Conservation (phyloP, 2,797 vertebrate genomes). For the Ambastaia sidthimunki region DNA sequence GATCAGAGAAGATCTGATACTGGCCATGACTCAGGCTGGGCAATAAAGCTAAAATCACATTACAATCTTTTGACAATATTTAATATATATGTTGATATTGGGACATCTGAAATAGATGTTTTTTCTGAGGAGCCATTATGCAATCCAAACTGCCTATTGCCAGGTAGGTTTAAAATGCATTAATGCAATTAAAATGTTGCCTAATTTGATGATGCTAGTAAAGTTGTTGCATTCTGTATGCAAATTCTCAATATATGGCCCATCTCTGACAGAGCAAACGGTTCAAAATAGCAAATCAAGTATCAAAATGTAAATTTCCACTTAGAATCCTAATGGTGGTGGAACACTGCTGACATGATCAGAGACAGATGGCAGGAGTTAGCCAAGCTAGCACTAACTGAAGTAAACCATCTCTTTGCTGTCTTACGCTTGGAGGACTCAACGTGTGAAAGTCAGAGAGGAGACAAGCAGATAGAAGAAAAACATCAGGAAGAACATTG, state of each 20-base stretch:
- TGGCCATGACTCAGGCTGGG: neutral
- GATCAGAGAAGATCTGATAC: constrained; percentile 72
- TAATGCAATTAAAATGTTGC: too few species aligned
- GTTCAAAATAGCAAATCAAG: constrained; percentile 1
- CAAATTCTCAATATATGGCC: neutral
- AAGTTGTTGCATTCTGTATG: too few species aligned
- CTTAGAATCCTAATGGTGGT: neutral
- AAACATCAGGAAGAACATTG: too few species aligned
- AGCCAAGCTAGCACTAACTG: constrained; percentile 38
- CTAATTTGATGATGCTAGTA: too few species aligned
- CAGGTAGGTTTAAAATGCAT: too few species aligned
- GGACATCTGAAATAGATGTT: neutral
- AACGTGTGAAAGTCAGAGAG: too few species aligned
- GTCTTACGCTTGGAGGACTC: too few species aligned
- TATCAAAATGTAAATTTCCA: constrained; percentile 18
- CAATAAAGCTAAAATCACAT: neutral
- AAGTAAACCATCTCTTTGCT: constrained; percentile 30
- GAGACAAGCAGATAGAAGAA: too few species aligned
- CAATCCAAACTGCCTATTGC: too few species aligned
- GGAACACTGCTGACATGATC: constrained; percentile 11
- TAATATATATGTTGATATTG: neutral
- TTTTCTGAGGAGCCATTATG: neutral
- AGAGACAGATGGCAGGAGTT: constrained; percentile 36
- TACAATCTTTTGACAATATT: neutral
- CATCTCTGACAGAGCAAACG: neutral